These are phyloP conservation scores for Whitmania pigra DNA, from an alignment of 1,140 invertebrate species.

Conservation along the genomic window DNA sequence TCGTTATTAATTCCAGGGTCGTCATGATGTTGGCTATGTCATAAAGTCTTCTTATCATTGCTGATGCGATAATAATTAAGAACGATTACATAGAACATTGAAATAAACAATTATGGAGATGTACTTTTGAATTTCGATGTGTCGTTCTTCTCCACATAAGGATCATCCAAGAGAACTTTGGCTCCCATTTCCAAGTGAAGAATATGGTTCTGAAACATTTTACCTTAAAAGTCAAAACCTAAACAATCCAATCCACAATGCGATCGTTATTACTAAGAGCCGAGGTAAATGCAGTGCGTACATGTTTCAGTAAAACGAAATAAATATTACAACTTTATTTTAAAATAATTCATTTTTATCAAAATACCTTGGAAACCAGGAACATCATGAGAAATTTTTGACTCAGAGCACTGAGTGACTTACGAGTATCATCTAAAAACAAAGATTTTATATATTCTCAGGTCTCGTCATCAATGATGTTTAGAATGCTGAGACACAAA, in stretches of 20 bases:
- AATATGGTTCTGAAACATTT: constrained; percentile 46
- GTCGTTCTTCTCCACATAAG: constrained; percentile 36
- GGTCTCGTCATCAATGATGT: too few relatives aligned
- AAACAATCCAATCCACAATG: neutral
- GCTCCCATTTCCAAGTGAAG: constrained; percentile 58
- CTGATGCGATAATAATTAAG: constrained; percentile 30
- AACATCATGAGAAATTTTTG: constrained; percentile 62
- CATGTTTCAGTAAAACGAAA: neutral
- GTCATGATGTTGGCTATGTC: constrained; percentile 62
- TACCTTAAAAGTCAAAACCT: too few relatives aligned
- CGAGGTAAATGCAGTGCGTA: neutral
- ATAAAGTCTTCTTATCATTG: constrained; percentile 58
- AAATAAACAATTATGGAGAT: neutral
- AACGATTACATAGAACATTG: neutral
- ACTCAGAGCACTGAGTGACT: constrained; percentile 55
- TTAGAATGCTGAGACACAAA: neutral
- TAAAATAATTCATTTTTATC: neutral
- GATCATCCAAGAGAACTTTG: constrained; percentile 51
- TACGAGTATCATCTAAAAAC: constrained; percentile 40
- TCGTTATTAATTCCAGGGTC: constrained; percentile 55
- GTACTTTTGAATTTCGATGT: constrained; percentile 44
- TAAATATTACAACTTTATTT: neutral
- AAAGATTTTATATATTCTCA: neutral
- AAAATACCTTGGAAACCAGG: constrained; percentile 53
- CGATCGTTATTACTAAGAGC: neutral